Base-by-base conservation (phyloP, 2,888 invertebrate genomes). In the Protula sp. region DNA sequence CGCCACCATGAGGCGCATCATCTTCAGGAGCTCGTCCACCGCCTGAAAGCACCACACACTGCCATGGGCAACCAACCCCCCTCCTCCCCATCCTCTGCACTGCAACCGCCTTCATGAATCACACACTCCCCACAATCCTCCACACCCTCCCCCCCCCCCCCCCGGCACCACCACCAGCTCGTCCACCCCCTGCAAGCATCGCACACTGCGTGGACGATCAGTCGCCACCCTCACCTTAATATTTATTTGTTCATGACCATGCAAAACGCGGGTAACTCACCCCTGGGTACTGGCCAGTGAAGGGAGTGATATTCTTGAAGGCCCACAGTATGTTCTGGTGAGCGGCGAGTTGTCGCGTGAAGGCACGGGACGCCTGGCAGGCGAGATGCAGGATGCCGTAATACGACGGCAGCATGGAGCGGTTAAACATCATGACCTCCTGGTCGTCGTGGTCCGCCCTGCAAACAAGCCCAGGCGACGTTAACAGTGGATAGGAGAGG, bases 261-360 rank as follows among this genome's bases (percentile, higher is more conserved):
- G 38, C 19, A 38, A 38, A 19, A 38, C 19, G 9, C 38, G 38
- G 19, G 19, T 38, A 38, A 69, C 77, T 65, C 61, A 79, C 88
- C 65, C 87, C 87, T 24, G 91, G 89, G 83, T 95, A 95, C 72
- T 94, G 90, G 27, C 92, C 92, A 3, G 93, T 92, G 82, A 93
- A 93, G n/a, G 94, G 93, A 31, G 93, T 92, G 67, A 95, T 94
- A 81, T 94, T 94, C 75, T 94, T 89, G 82, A 94, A 94, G 29
- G 94, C 94, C 94, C 94, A 95, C 78, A 92, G 92, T 50, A 95
- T 87, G 84, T 95, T 95, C 82, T 94, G 94, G 83, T 95, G 94
- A 69, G 89, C 88, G 0, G 93, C 91, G 59, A 95, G 84, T 74
- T 90, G 88, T 57, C 92, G 86, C 3, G 93, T 91, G 81, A 95